Evolutionary conservation across 2,113 vertebrate species (phyloP).

Genomic region (Eudyptes chrysolophus): DNA sequence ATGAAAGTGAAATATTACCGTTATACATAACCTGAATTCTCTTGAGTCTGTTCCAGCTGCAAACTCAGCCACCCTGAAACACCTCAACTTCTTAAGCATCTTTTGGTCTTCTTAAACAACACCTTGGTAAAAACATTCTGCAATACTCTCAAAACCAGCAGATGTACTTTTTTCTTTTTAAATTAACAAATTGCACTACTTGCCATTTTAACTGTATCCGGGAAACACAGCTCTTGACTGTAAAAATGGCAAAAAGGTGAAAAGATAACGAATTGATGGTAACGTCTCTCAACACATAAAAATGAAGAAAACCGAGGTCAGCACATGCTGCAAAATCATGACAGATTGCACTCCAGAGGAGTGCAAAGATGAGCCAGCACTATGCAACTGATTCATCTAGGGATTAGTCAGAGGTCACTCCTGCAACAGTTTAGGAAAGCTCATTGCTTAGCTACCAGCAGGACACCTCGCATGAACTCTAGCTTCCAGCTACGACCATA

Average conservation of each 20-base stretch:
- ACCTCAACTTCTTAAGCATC: not conserved
- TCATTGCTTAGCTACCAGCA: constrained; percentile 24
- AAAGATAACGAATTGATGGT: not conserved
- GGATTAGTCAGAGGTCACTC: constrained; percentile 42
- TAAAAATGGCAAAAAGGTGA: constrained; percentile 21
- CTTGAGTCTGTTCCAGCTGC: not conserved
- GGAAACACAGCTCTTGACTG: not conserved
- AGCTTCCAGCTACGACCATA: not conserved
- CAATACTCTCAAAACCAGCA: not conserved
- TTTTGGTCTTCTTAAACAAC: not conserved
- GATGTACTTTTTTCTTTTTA: not conserved
- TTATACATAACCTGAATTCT: not conserved
- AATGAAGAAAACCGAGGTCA: constrained; percentile 24
- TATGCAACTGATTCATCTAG: constrained; percentile 3
- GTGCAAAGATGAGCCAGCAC: constrained; percentile 54
- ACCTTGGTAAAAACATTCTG: not conserved
- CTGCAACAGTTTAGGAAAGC: constrained; percentile 9
- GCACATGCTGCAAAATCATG: constrained; percentile 4
- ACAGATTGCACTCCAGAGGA: constrained; percentile 34
- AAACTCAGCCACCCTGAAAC: not conserved
- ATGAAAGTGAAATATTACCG: not conserved
- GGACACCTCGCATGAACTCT: constrained; percentile 34
- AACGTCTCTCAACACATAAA: not conserved
- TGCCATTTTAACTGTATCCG: not conserved
- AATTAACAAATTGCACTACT: not conserved